phyloP scores from a whole-genome alignment of 1,140 invertebrate genomes.

The Adoxophyes honmai region DNA sequence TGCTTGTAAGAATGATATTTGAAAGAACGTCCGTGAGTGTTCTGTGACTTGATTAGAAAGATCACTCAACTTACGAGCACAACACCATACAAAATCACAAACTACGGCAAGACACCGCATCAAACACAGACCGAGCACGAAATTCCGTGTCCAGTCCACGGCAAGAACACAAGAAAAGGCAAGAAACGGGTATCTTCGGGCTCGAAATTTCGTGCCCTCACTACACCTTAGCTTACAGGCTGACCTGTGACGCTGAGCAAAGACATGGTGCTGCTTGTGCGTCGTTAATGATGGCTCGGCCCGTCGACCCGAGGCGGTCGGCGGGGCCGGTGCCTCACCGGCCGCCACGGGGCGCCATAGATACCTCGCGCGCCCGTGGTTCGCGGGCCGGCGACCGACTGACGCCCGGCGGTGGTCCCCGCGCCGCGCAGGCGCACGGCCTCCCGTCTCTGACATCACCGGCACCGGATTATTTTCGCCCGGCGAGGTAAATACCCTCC shows the following conservation, averaged over 20 bases:
- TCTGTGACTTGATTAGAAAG: too few species aligned
- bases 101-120: too few species aligned
- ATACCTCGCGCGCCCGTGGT: slow-evolving; percentile 63
- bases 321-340: slow-evolving; percentile 69
- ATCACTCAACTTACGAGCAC: too few species aligned
- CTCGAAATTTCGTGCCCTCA: slow-evolving; percentile 32
- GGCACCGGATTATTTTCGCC: slow-evolving; percentile 73
- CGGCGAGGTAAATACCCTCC: slow-evolving; percentile 75
- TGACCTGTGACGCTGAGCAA: slow-evolving; percentile 77
- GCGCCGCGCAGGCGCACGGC: slow-evolving; percentile 48
- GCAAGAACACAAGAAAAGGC: too few species aligned
- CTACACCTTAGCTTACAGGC: slow-evolving; percentile 20
- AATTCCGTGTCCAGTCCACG: too few species aligned
- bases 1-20: too few species aligned
- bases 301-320: slow-evolving; percentile 71
- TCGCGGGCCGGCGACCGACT: slow-evolving; percentile 72
- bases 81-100: too few species aligned
- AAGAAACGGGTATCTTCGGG: slow-evolving; percentile 21
- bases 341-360: slow-evolving; percentile 69
- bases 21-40: too few species aligned
- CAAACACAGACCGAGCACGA: too few species aligned
- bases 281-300: slow-evolving; percentile 53
- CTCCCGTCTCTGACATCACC: slow-evolving; percentile 64
- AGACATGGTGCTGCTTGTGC: slow-evolving; percentile 69
- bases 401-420: slow-evolving; percentile 55